A percentile compares a stretch with the other conserved stretches of the same genome.
phyloP scores from a whole-genome alignment of 2,888 invertebrate species.

The Ennomos erosarius region DNA sequence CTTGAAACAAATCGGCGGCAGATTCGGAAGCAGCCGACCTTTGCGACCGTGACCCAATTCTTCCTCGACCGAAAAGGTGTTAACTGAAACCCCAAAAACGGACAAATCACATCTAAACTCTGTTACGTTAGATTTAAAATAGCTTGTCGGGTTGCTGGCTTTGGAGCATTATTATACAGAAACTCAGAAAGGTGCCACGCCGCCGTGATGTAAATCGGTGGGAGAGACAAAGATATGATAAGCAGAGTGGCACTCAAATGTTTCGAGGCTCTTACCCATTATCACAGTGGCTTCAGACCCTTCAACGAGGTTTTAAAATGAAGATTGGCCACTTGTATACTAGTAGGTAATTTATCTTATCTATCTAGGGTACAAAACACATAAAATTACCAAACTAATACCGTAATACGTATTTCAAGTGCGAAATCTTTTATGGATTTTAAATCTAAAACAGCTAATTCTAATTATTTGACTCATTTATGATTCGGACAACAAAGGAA shows the following conservation, averaged over 20 bases:
- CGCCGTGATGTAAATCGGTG: slow-evolving; percentile 26
- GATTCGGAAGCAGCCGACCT: slow-evolving; percentile 29
- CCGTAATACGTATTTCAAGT: no score
- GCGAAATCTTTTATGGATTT: no score
- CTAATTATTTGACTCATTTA: no score
- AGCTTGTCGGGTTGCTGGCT: not conserved
- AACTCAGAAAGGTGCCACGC: slow-evolving; percentile 23
- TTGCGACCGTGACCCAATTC: slow-evolving; percentile 30
- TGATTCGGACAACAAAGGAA: no score
- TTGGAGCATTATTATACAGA: slow-evolving; percentile 9
- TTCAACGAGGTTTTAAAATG: slow-evolving; percentile 2
- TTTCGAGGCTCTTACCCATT: slow-evolving; percentile 18
- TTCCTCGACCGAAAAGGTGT: slow-evolving; percentile 8
- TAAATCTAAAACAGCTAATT: no score
- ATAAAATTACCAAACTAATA: no score
- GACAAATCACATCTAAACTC: slow-evolving; percentile 20
- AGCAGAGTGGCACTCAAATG: slow-evolving; percentile 29
- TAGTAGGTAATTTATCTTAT: not conserved
- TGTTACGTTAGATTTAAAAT: slow-evolving; percentile 18
- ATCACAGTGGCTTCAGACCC: slow-evolving; percentile 14
- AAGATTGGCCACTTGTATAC: slow-evolving; percentile 5
- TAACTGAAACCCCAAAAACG: slow-evolving; percentile 11
- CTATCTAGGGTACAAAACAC: no score
- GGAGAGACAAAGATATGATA: slow-evolving; percentile 35
- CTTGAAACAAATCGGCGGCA: slow-evolving; percentile 27